phyloP scores from a whole-genome alignment of 1,140 invertebrate species.

The Macrobrachium nipponense region DNA sequence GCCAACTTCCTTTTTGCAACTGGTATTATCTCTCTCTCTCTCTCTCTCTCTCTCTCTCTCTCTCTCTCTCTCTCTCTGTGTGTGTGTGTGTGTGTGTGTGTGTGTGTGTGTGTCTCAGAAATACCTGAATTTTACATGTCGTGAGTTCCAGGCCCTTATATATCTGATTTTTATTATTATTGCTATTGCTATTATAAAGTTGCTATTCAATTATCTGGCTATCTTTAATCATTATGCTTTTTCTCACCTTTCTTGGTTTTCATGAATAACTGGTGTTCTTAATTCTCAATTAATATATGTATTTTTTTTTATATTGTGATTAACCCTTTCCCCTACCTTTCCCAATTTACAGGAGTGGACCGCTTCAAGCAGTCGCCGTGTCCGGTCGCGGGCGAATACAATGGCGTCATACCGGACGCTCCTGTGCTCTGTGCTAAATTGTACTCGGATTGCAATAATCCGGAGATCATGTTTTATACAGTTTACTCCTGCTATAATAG shows the following conservation, averaged over 20 bases:
- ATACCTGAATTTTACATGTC: too few species aligned
- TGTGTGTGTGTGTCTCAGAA: too few species aligned
- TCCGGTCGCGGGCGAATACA: conserved; percentile 79
- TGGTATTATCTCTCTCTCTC: not conserved
- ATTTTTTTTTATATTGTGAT: not conserved
- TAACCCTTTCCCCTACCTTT: conserved; percentile 2
- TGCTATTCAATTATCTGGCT: too few species aligned
- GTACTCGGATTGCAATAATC: conserved; percentile 78
- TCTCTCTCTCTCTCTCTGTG: conserved; percentile 3
- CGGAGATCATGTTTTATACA: conserved; percentile 80
- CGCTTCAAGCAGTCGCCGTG: conserved; percentile 74
- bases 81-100: too few species aligned
- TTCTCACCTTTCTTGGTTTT: too few species aligned
- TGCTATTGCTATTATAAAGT: not conserved
- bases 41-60: conserved; percentile 5
- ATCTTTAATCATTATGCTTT: too few species aligned
- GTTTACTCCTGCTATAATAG: conserved; percentile 75
- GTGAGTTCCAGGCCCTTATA: too few species aligned
- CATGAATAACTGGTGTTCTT: too few species aligned
- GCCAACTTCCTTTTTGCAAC: not conserved
- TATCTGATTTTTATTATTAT: not conserved
- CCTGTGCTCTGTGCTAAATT: conserved; percentile 78
- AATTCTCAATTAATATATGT: too few species aligned
- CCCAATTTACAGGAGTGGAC: conserved; percentile 71
- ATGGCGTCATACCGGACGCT: conserved; percentile 76